Conservation (phyloP, 2,888 invertebrate species). For the Aleiodes testaceus region DNA sequence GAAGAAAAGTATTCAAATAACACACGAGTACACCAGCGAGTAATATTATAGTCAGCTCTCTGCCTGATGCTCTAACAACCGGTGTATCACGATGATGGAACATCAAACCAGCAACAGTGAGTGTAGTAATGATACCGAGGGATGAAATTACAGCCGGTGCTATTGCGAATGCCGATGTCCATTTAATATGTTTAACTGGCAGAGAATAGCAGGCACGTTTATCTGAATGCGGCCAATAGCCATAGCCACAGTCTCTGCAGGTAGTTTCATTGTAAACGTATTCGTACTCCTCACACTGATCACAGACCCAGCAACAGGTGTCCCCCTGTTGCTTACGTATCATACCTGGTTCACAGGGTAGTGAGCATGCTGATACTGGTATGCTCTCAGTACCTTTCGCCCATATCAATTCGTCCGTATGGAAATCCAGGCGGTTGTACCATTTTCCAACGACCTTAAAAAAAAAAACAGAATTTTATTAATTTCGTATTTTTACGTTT, state of each 20-base stretch:
- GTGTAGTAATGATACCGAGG: constrained; percentile 78
- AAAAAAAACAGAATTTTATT: constrained; percentile 16
- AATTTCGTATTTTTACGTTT: not conserved
- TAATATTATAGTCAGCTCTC: constrained; percentile 79
- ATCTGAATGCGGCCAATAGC: constrained; percentile 78
- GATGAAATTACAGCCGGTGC: constrained; percentile 79
- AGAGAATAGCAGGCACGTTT: constrained; percentile 79
- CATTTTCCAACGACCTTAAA: constrained; percentile 77
- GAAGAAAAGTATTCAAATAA: constrained; percentile 78
- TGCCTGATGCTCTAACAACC: constrained; percentile 78
- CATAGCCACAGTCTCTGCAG: constrained; percentile 79
- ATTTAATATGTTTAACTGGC: constrained; percentile 78
- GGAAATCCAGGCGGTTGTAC: constrained; percentile 75
- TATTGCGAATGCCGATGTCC: constrained; percentile 80
- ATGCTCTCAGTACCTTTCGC: constrained; percentile 74
- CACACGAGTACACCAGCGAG: constrained; percentile 78
- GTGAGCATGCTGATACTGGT: constrained; percentile 81
- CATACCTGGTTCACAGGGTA: constrained; percentile 81
- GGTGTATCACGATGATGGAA: constrained; percentile 80
- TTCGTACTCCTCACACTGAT: constrained; percentile 81
- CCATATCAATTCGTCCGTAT: constrained; percentile 75
- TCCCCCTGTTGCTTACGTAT: constrained; percentile 81
- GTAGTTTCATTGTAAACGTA: constrained; percentile 80
- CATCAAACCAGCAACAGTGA: constrained; percentile 78
- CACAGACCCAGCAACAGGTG: constrained; percentile 86